A percentile compares a stretch with the other conserved stretches of the same genome.
phyloP scores from a whole-genome alignment of 2,888 invertebrate species.

The Rhagonycha fulva region DNA sequence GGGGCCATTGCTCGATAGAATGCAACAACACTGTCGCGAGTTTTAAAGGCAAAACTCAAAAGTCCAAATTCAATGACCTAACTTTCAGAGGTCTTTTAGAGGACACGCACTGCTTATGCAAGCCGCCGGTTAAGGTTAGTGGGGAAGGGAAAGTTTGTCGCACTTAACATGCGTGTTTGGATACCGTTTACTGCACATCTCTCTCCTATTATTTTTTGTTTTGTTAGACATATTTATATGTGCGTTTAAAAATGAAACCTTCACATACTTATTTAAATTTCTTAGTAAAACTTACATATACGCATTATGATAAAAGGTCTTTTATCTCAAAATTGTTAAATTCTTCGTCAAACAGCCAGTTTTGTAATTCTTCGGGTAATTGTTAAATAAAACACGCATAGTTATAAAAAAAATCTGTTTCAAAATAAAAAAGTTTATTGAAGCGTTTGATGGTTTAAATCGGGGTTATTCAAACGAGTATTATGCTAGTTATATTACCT shows the following conservation, averaged over 20 bases:
- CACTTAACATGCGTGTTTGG: slow-evolving; percentile 2
- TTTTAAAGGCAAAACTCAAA: slow-evolving; percentile 50
- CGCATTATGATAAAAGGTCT: not conserved
- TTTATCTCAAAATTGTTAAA: not conserved
- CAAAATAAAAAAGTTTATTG: not conserved
- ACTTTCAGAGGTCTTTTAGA: slow-evolving; percentile 56
- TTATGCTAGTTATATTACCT: too few relatives aligned
- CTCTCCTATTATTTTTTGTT: not conserved
- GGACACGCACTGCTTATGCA: slow-evolving; percentile 53
- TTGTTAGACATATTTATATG: not conserved
- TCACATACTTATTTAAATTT: not conserved
- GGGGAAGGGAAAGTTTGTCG: slow-evolving; percentile 3
- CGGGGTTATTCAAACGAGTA: not conserved
- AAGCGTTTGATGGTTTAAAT: not conserved
- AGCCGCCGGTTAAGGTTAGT: slow-evolving; percentile 19
- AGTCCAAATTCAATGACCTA: slow-evolving; percentile 58
- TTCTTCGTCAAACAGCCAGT: not conserved
- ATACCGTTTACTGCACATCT: slow-evolving; percentile 3
- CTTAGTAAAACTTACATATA: not conserved
- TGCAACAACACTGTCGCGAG: slow-evolving; percentile 45
- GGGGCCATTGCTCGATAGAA: slow-evolving; percentile 49
- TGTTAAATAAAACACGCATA: not conserved
- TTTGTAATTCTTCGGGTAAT: not conserved
- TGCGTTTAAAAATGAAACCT: not conserved
- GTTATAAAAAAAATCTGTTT: not conserved